These are phyloP conservation scores for Micronisus gabar DNA, from an alignment of 2,113 vertebrate genomes.

Conservation along the genomic window DNA sequence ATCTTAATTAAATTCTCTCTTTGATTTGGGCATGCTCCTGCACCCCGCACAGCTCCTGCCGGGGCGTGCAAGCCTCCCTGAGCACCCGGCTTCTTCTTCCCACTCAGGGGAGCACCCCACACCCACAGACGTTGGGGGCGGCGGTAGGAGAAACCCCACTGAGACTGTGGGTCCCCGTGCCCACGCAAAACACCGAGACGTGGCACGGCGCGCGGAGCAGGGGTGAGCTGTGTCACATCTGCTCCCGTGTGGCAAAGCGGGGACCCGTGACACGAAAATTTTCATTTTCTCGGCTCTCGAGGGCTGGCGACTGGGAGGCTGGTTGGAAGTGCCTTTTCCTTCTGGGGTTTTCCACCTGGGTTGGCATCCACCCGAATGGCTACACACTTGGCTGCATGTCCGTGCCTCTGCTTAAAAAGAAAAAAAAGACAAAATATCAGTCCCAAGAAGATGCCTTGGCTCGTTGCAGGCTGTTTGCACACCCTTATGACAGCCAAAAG, in stretches of 20 bases:
- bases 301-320: neutral
- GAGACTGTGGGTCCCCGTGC: fast-evolving
- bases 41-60: neutral
- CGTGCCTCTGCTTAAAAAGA: neutral
- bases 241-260: fast-evolving
- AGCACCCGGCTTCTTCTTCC: neutral
- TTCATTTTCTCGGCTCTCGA: neutral
- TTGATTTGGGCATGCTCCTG: conserved; percentile 16
- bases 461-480: neutral
- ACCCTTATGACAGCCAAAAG: neutral
- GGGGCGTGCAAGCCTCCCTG: neutral
- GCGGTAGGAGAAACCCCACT: fast-evolving
- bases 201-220: fast-evolving
- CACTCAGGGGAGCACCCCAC: neutral
- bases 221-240: neutral
- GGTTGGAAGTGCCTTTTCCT: neutral
- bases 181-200: fast-evolving
- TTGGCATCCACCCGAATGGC: fast-evolving
- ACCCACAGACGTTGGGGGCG: neutral
- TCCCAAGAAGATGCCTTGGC: neutral
- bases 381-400: fast-evolving
- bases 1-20: conserved; percentile 38
- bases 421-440: neutral
- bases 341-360: neutral
- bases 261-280: fast-evolving